A percentile compares a stretch with the other conserved stretches of the same genome.
Evolutionary conservation across 2,113 vertebrate genomes (phyloP).

Genomic region (Thermophis baileyi): DNA sequence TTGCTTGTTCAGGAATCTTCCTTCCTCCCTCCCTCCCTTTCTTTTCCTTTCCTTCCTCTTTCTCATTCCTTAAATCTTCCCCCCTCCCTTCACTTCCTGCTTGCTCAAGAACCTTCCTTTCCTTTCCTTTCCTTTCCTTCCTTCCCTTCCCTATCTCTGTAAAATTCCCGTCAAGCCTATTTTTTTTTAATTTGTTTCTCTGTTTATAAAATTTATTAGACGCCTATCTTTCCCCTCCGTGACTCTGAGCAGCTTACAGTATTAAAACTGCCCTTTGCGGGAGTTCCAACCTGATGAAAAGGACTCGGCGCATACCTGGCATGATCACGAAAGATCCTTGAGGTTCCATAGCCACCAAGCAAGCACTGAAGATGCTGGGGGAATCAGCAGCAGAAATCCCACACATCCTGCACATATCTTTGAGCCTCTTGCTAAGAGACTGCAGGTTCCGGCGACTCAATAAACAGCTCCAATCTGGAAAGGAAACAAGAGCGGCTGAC

Average conservation of each 20-base stretch:
- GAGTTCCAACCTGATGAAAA: not conserved
- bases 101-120: too few species aligned
- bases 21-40: too few species aligned
- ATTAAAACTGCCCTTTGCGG: not conserved
- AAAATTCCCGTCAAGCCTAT: not conserved
- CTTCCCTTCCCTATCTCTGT: too few species aligned
- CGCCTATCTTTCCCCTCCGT: not conserved
- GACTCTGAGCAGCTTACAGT: not conserved
- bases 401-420: slow-evolving; percentile 97
- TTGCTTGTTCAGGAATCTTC: too few species aligned
- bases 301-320: slow-evolving; percentile 79
- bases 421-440: slow-evolving; percentile 90
- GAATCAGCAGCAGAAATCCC: slow-evolving; percentile 95
- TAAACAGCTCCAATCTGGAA: slow-evolving; percentile 94
- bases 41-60: too few species aligned
- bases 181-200: not conserved
- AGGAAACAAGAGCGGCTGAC: slow-evolving; percentile 17
- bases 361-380: slow-evolving; percentile 95
- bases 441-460: slow-evolving; percentile 94
- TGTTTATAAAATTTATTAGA: not conserved
- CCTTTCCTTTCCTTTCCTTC: too few species aligned
- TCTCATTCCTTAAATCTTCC: too few species aligned
- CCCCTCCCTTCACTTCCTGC: too few species aligned
- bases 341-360: slow-evolving; percentile 95
- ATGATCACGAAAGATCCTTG: slow-evolving; percentile 97